Evolutionary conservation across 2,797 vertebrate species (phyloP).

Genomic region (Cheirogaleus major): DNA sequence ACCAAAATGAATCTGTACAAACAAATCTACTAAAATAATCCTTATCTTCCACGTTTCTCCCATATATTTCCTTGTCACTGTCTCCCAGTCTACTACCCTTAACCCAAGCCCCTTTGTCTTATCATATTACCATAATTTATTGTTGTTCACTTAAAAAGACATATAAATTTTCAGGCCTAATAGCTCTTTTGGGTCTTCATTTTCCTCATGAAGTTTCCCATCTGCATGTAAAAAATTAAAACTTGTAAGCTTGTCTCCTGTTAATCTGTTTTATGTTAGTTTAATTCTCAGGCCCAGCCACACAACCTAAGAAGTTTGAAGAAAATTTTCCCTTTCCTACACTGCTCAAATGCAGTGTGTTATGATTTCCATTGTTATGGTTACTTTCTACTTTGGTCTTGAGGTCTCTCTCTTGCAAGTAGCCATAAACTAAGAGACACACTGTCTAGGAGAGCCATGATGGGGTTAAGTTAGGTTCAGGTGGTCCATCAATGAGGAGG

Average conservation of each 20-base stretch:
- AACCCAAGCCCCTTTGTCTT: too few relatives aligned
- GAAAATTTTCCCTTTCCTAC: background rate
- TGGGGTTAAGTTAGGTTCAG: background rate
- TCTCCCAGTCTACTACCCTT: background rate
- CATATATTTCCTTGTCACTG: background rate
- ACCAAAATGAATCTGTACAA: background rate
- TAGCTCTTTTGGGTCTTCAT: background rate
- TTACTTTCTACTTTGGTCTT: background rate
- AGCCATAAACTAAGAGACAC: background rate
- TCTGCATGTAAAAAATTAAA: background rate
- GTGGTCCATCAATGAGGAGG: background rate
- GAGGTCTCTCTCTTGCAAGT: background rate
- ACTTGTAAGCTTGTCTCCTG: background rate
- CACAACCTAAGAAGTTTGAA: background rate
- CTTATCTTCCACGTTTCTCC: background rate
- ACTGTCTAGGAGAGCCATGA: background rate
- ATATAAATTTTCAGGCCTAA: background rate
- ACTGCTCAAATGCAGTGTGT: background rate
- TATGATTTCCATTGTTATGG: background rate
- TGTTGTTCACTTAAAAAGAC: background rate
- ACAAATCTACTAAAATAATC: background rate
- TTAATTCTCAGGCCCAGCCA: background rate
- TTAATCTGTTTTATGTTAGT: background rate
- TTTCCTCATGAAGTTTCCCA: background rate
- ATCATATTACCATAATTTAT: too few relatives aligned